These are phyloP conservation scores for Muricea muricata DNA, from an alignment of 92 coral and sea anemone genomes.

Conservation along the genomic window DNA sequence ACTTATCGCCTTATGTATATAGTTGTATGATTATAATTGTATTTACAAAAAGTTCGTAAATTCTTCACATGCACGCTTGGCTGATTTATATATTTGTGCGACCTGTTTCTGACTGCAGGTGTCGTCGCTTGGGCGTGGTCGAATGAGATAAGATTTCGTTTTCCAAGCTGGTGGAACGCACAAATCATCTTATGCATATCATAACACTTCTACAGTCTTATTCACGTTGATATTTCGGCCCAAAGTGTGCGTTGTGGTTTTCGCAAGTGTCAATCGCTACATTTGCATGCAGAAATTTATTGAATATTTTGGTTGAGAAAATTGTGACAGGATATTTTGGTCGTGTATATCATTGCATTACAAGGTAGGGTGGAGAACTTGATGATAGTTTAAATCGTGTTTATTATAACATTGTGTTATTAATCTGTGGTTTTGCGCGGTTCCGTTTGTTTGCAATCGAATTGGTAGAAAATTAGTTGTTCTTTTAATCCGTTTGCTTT, in stretches of 20 bases:
- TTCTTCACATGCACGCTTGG: not conserved
- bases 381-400: not conserved
- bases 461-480: too few species aligned
- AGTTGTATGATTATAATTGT: not conserved
- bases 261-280: not conserved
- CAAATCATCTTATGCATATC: not conserved
- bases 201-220: not conserved
- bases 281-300: not conserved
- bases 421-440: too few species aligned
- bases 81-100: not conserved
- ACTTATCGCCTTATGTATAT: too few species aligned
- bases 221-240: too few species aligned
- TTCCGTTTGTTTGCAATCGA: too few species aligned
- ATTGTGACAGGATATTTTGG: not conserved
- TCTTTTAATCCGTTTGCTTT: too few species aligned
- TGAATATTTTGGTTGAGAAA: not conserved
- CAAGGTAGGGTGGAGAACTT: not conserved
- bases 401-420: too few species aligned
- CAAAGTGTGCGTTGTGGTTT: not conserved
- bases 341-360: not conserved
- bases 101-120: not conserved
- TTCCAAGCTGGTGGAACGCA: not conserved
- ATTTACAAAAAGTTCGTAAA: not conserved
- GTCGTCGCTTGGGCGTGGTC: not conserved
- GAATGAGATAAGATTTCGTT: not conserved